Percentiles rank a stretch among this genome's conserved stretches.
Evolutionary conservation across 2,888 invertebrate species (phyloP).

Genomic region (Oxycera nigricornis): DNA sequence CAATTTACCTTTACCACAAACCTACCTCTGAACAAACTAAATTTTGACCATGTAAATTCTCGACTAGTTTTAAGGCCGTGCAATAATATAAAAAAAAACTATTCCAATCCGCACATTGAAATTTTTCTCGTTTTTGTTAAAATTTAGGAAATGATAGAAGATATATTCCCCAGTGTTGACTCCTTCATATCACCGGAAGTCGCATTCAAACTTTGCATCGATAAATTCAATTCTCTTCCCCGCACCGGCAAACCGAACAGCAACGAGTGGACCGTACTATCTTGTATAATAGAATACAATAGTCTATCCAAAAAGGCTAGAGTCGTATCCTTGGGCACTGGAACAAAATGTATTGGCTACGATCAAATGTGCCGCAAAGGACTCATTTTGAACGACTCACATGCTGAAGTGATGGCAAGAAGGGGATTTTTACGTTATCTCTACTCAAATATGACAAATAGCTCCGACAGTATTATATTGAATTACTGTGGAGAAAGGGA

Average conservation of each 20-base stretch:
- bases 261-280: constrained; percentile 84
- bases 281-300: constrained; percentile 72
- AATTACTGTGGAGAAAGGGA: constrained; percentile 2
- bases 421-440: constrained; percentile 82
- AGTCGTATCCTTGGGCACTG: constrained; percentile 86
- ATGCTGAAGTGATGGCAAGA: constrained; percentile 88
- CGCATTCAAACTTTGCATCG: constrained; percentile 68
- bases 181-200: constrained; percentile 52
- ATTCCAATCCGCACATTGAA: too few species aligned
- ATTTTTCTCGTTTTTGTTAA: too few species aligned
- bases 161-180: background rate
- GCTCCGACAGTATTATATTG: constrained; percentile 54
- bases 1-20: too few species aligned
- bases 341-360: constrained; percentile 88
- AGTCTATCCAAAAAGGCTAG: constrained; percentile 57
- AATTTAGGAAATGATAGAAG: background rate
- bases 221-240: constrained; percentile 69
- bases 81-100: too few species aligned
- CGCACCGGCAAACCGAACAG: constrained; percentile 81
- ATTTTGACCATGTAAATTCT: too few species aligned
- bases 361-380: constrained; percentile 71
- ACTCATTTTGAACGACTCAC: constrained; percentile 84
- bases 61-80: too few species aligned
- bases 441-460: constrained; percentile 68
- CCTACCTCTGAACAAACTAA: too few species aligned